Percentiles rank a stretch among this genome's conserved stretches.
These are phyloP conservation scores for Galeruca laticollis DNA, from an alignment of 2,888 invertebrate species.

Conservation along the genomic window DNA sequence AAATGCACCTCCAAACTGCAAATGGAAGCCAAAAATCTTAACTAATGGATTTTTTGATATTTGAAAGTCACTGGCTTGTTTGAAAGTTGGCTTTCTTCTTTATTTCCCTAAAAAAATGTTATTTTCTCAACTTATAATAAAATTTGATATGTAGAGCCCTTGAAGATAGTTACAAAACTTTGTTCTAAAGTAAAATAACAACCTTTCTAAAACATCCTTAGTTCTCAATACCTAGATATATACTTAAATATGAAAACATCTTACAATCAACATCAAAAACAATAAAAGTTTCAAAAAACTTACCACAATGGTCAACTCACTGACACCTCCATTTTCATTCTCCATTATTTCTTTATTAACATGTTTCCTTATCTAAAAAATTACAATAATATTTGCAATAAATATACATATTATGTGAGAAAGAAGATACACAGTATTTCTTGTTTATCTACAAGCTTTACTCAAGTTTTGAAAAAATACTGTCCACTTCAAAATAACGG, in stretches of 20 bases:
- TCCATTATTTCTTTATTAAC: background rate
- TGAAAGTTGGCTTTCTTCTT: slow-evolving; percentile 1
- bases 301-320: slow-evolving; percentile 4
- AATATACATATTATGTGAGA: too few relatives aligned
- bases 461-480: too few relatives aligned
- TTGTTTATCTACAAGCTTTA: too few relatives aligned
- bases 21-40: slow-evolving; percentile 2
- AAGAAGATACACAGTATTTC: too few relatives aligned
- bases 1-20: background rate
- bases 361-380: slow-evolving; percentile 2
- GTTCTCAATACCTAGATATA: background rate
- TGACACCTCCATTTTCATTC: slow-evolving; percentile 4
- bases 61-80: slow-evolving; percentile 2
- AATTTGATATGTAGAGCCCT: background rate
- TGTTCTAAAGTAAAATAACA: background rate
- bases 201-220: background rate
- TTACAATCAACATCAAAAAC: background rate
- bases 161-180: slow-evolving; percentile 4
- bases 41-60: background rate
- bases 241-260: background rate
- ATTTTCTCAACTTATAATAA: background rate
- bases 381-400: too few relatives aligned
- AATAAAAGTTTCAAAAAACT: slow-evolving; percentile 4
- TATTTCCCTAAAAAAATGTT: background rate
- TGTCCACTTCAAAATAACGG: too few relatives aligned